Evolutionary conservation across 2,113 vertebrate genomes (phyloP), one percentile per base, ranked within the genome.

Genomic region (Parus major): DNA sequence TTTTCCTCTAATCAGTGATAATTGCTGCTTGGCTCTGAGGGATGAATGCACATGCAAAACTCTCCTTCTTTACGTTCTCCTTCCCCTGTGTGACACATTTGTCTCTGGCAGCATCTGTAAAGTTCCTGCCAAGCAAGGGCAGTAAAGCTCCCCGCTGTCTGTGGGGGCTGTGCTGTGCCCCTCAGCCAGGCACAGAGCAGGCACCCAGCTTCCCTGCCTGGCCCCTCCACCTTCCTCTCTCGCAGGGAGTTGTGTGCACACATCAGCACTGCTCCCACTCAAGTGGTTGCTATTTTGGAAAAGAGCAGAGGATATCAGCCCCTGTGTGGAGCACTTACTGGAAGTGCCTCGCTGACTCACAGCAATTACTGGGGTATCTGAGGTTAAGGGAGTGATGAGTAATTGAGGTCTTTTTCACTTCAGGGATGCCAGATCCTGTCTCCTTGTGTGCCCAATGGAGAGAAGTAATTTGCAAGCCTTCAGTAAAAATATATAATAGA

Each of bases 351-450:
- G 49, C 75, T 96, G 96, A 97, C 86, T 97, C 96, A 96, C 64
- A 83, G 86, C 95, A 97, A 92, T 96, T 95, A 94, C 94, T 86
- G 68, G 88, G 86, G 83, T 83, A 93, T 94, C 86, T 94, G 91
- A 96, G 95, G 96, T 97, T 97, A 93, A 94, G 95, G 77, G 92
- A 93, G 86, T 88, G 95, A 93, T 94, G 96, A 97, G 92, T 94
- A 97, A 96, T 86, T 92, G 95, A 96, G 66, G 76, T 93, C 9
- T 93, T 90, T 86, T 88, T 81, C 86, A 93, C 88, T 96, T 93
- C 66, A 88, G 39, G 42, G 88, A 68, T 95, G 82, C 91, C 94
- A 96, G 64, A 96, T 92, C 36, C 64, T 65, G n/a, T 29, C 86
- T 95, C 13, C 52, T 78, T 90, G 36, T 78, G 79, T 72, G 84